These are phyloP conservation scores for Myiothlypis coronata DNA, from an alignment of 2,797 vertebrate species.

Conservation along the genomic window DNA sequence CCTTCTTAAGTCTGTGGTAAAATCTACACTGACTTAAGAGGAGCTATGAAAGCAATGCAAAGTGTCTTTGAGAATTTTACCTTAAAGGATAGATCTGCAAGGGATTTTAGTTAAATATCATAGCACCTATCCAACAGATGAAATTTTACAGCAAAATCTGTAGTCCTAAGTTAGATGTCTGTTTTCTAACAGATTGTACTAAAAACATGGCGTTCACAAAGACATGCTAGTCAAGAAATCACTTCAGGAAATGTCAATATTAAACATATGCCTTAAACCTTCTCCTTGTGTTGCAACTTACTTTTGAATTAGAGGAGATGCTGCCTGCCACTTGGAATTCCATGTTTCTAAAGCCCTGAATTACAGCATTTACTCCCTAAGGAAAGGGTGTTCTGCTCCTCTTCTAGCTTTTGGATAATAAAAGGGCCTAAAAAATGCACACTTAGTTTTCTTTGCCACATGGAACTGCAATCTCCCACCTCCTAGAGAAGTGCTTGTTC, in stretches of 20 bases:
- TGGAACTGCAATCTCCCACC: not conserved
- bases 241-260: not conserved
- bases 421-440: not conserved
- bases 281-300: not conserved
- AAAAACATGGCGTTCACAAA: not conserved
- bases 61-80: not conserved
- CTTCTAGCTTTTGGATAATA: not conserved
- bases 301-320: not conserved
- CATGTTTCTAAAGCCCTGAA: not conserved
- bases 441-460: not conserved
- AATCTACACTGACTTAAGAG: not conserved
- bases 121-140: not conserved
- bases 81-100: not conserved
- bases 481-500: not conserved
- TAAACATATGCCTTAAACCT: not conserved
- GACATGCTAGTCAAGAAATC: not conserved
- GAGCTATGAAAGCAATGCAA: rapidly evolving
- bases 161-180: not conserved
- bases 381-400: not conserved
- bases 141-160: not conserved
- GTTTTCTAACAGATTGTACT: not conserved
- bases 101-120: not conserved
- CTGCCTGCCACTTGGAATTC: not conserved
- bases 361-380: not conserved
- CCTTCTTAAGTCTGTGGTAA: not conserved